A percentile compares a stretch with the other conserved stretches of the same genome.
These are phyloP conservation scores for Drosophila lowei DNA, from an alignment of 1,140 invertebrate genomes.

Conservation along the genomic window DNA sequence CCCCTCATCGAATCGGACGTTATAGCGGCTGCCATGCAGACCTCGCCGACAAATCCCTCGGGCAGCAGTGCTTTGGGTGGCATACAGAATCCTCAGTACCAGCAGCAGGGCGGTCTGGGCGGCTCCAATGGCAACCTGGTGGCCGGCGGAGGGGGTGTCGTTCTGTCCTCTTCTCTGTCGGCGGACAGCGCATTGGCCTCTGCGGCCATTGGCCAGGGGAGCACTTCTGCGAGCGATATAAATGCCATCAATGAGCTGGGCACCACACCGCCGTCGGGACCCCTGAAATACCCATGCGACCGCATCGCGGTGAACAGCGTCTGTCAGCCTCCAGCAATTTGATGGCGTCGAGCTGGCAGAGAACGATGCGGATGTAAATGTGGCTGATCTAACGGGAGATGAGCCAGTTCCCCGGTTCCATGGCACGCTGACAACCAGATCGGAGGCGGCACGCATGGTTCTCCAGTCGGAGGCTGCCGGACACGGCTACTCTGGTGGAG, in stretches of 20 bases:
- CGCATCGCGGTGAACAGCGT: constrained; percentile 71
- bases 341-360: constrained; percentile 71
- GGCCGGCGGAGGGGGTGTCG: constrained; percentile 30
- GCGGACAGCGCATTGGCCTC: constrained; percentile 58
- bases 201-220: constrained; percentile 29
- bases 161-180: constrained; percentile 53
- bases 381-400: constrained; percentile 89
- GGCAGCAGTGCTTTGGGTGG: constrained; percentile 52
- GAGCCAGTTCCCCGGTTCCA: constrained; percentile 97
- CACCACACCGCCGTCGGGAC: constrained; percentile 56
- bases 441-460: constrained; percentile 96
- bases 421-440: constrained; percentile 94
- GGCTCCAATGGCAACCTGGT: constrained; percentile 75
- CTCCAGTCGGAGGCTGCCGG: constrained; percentile 93
- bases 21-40: constrained; percentile 73
- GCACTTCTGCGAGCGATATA: constrained; percentile 61
- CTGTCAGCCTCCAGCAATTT: constrained; percentile 82
- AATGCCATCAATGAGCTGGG: constrained; percentile 53
- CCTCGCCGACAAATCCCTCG: constrained; percentile 64
- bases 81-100: constrained; percentile 79
- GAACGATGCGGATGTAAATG: constrained; percentile 77
- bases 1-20: constrained; percentile 80
- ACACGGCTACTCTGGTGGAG: constrained; percentile 95
- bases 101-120: constrained; percentile 74
- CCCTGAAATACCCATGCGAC: constrained; percentile 55